phyloP scores from a whole-genome alignment of 2,113 vertebrate genomes.

The Thalassarche chlororhynchos region DNA sequence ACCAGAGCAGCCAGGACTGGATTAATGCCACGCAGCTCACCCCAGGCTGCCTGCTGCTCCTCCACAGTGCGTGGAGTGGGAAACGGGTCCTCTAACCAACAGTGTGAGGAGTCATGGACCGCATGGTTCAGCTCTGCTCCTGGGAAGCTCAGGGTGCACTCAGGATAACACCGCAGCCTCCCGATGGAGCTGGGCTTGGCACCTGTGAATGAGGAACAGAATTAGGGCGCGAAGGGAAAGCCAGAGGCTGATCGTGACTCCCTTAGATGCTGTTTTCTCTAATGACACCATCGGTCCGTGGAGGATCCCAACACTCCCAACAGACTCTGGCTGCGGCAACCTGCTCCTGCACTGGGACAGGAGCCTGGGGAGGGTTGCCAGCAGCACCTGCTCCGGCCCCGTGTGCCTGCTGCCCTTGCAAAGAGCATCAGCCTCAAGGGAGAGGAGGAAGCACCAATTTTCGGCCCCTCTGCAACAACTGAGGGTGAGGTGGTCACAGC shows the following conservation, averaged over 20 bases:
- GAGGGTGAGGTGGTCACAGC: not conserved
- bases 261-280: not conserved
- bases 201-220: not conserved
- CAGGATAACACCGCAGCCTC: not conserved
- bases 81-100: not conserved
- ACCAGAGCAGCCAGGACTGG: not conserved
- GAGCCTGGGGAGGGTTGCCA: not conserved
- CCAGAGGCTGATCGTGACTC: not conserved
- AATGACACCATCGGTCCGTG: rapidly evolving
- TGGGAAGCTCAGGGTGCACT: rapidly evolving
- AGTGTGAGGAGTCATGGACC: rapidly evolving
- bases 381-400: not conserved
- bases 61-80: rapidly evolving
- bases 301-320: not conserved
- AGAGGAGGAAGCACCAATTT: no score
- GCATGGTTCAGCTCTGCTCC: rapidly evolving
- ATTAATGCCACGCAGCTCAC: rapidly evolving
- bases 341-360: not conserved
- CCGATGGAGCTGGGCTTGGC: not conserved
- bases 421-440: not conserved
- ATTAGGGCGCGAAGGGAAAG: not conserved
- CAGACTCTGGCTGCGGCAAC: not conserved
- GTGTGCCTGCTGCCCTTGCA: rapidly evolving
- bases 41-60: not conserved
- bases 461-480: no score